Evolutionary conservation across 2,797 vertebrate species (phyloP).

Genomic region (Mareca penelope): DNA sequence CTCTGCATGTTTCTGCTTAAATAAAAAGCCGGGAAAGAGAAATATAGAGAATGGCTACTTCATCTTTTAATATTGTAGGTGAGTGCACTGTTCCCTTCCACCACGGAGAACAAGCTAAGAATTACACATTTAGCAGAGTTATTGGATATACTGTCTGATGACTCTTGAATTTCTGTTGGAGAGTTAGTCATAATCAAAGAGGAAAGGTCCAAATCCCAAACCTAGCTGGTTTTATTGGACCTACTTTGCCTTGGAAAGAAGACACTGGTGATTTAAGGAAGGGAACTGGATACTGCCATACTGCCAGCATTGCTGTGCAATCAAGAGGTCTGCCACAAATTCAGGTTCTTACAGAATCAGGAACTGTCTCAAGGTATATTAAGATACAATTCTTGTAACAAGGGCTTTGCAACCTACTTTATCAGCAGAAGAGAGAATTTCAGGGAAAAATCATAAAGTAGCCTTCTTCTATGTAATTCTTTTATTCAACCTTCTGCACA

Average conservation of each 20-base stretch:
- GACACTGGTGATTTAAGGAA: background rate
- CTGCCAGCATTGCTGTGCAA: background rate
- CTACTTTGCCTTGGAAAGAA: background rate
- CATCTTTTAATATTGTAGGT: background rate
- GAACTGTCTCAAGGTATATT: background rate
- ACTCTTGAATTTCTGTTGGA: background rate
- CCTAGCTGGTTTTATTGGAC: background rate
- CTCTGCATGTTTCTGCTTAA: background rate
- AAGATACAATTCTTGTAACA: background rate
- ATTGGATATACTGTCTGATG: background rate
- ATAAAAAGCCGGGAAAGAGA: background rate
- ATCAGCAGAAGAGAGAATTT: background rate
- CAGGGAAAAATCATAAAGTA: background rate
- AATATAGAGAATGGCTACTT: background rate
- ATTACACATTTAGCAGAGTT: background rate
- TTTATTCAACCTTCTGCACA: background rate
- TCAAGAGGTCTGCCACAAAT: background rate
- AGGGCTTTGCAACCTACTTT: background rate
- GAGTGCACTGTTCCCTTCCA: background rate
- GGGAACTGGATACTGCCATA: background rate
- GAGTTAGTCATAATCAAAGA: background rate
- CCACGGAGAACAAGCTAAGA: background rate
- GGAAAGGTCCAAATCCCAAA: background rate
- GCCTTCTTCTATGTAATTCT: background rate
- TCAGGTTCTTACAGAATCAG: background rate